Percentiles rank a stretch among this genome's conserved stretches.
phyloP scores from a whole-genome alignment of 2,113 vertebrate genomes.

The Platichthys flesus region DNA sequence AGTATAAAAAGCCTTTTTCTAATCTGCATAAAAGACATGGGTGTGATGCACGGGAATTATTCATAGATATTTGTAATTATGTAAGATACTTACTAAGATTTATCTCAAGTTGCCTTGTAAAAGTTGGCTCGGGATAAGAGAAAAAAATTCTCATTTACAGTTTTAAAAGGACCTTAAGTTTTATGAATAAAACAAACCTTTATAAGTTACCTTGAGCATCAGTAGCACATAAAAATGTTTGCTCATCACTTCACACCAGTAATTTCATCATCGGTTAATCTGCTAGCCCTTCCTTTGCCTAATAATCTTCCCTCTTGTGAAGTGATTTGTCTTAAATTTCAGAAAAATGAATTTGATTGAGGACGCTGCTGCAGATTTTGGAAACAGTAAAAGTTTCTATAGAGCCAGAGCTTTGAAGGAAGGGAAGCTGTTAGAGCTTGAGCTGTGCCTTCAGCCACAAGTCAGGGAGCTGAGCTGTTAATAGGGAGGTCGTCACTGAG shows the following conservation, averaged over 20 bases:
- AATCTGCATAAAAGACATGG: constrained; percentile 9
- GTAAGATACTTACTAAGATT: too few relatives aligned
- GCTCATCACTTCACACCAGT: neutral
- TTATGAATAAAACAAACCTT: too few relatives aligned
- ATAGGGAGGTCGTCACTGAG: constrained; percentile 7
- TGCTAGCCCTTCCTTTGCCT: neutral
- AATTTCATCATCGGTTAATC: neutral
- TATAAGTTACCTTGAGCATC: neutral
- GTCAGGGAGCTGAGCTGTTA: constrained; percentile 24
- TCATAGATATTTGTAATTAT: too few relatives aligned
- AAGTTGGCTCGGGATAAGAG: too few relatives aligned
- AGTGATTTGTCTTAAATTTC: neutral
- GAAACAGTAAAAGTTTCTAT: constrained; percentile 31
- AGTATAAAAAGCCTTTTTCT: constrained; percentile 2
- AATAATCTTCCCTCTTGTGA: neutral
- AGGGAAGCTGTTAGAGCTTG: constrained; percentile 10
- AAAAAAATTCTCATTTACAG: too few relatives aligned
- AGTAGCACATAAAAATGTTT: neutral
- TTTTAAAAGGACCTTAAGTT: too few relatives aligned
- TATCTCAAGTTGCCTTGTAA: too few relatives aligned
- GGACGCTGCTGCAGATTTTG: neutral
- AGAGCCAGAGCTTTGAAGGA: constrained; percentile 5
- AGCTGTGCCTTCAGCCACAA: neutral
- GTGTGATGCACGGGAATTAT: too few relatives aligned
- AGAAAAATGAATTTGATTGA: neutral